Base-by-base conservation (phyloP, 92 coral and sea anemone genomes). In the Epizoanthus ramosus region DNA sequence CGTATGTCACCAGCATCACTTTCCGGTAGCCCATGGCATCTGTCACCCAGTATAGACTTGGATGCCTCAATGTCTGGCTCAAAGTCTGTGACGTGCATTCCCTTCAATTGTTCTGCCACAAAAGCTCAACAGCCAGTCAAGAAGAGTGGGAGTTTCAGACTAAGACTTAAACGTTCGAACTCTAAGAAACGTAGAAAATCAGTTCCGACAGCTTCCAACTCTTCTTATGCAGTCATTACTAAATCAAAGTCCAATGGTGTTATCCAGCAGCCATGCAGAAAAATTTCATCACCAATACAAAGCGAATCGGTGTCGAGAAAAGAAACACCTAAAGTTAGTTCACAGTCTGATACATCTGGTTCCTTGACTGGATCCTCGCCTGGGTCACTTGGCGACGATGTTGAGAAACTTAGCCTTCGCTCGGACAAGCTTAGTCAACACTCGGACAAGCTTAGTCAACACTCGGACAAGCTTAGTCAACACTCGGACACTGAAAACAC, bases 101-200 rank as follows among this genome's bases (percentile, higher is more conserved):
- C 98, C 73, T 93, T 93, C 90, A 93, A 90, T 85, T 93, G 98
- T 66, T 87, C 97, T 74, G 83, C 98, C 63, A 25, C 98, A 84
- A 93, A 91, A 90, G 92, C 79, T 75, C 87, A 80, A 80, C 93
- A 91, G 73, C 89, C 97, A 10, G 88, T 92, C 87, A 89, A 89
- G 80, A 88, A 88, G 88, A 93, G 90, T 77, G 92, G 94, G 82
- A 80, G 95, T 88, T 89, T 93, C 85, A 89, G 91, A 81, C 68
- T 91, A 87, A 88, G 73, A 86, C 83, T 93, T 71, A 93, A 89
- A 92, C 88, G 98, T 43, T 81, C 84, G 57, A 43, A 85, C 82
- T 91, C 98, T 67, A 93, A 93, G 95, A 93, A 93, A 84, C 98
- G 95, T 89, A 91, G 98, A 83, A 93, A 93, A 81, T 93, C 98